phyloP scores from a whole-genome alignment of 2,113 vertebrate genomes.

The Marmota monax region DNA sequence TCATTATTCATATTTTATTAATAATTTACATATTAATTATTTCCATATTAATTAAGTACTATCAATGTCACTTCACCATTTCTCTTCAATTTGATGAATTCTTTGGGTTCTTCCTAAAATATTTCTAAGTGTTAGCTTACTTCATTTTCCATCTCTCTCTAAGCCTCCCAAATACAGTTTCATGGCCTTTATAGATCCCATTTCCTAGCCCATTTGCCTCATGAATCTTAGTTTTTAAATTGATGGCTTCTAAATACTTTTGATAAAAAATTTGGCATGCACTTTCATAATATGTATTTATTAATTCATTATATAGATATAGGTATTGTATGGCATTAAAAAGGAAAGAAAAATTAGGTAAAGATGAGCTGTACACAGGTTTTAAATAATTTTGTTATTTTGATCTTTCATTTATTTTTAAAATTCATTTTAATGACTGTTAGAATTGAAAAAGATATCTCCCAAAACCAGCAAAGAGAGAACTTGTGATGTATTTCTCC shows the following conservation, averaged over 20 bases:
- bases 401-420: constrained; percentile 24
- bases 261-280: background rate
- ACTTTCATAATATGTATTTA: background rate
- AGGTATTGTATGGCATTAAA: background rate
- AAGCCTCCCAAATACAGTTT: background rate
- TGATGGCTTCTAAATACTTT: background rate
- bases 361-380: background rate
- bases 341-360: background rate
- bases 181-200: background rate
- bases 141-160: background rate
- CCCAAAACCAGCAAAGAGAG: background rate
- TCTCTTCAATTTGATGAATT: constrained; percentile 54
- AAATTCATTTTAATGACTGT: background rate
- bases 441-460: background rate
- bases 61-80: constrained; percentile 29
- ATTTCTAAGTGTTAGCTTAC: background rate
- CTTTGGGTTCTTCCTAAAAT: background rate
- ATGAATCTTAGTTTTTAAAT: background rate
- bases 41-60: constrained; percentile 50
- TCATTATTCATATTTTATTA: constrained; percentile 46
- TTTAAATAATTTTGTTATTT: constrained; percentile 20
- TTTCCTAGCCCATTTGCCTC: background rate
- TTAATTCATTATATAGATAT: background rate
- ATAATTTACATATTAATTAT: constrained; percentile 45
- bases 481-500: background rate